These are phyloP conservation scores for Euwallacea fornicatus DNA, from an alignment of 1,140 invertebrate species.

Conservation along the genomic window DNA sequence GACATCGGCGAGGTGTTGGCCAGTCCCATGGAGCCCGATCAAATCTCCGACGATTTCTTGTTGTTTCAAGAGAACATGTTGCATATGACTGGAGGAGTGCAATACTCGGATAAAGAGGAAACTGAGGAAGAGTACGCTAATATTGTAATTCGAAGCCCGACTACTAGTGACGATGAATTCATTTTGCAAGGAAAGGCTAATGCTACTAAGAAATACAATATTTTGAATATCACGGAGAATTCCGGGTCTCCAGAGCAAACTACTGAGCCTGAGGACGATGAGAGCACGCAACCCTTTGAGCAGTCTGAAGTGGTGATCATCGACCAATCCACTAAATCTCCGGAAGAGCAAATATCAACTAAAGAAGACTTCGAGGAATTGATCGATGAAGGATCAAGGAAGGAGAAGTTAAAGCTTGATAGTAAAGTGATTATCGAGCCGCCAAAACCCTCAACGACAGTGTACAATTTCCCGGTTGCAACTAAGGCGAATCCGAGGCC, in stretches of 20 bases:
- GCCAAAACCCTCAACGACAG: constrained; percentile 45
- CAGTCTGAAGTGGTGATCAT: constrained; percentile 66
- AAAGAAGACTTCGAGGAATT: constrained; percentile 65
- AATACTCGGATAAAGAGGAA: constrained; percentile 60
- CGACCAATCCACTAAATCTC: constrained; percentile 61
- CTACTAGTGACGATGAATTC: constrained; percentile 51
- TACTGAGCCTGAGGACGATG: constrained; percentile 54
- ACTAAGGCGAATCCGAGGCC: constrained; percentile 34
- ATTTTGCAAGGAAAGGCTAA: constrained; percentile 47
- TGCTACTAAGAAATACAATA: constrained; percentile 44
- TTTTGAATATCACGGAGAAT: constrained; percentile 54
- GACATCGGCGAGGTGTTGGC: constrained; percentile 60
- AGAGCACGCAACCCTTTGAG: constrained; percentile 56
- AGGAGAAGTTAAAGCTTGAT: constrained; percentile 54
- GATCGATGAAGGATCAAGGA: constrained; percentile 59
- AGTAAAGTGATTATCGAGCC: constrained; percentile 47
- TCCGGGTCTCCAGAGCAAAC: constrained; percentile 60
- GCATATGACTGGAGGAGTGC: constrained; percentile 59
- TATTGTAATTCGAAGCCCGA: constrained; percentile 51
- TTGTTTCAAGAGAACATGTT: constrained; percentile 63
- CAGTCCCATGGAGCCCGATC: constrained; percentile 61
- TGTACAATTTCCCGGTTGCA: constrained; percentile 38
- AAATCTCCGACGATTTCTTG: constrained; percentile 63
- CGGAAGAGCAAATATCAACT: constrained; percentile 63
- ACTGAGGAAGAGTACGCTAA: constrained; percentile 55